phyloP scores from a whole-genome alignment of 2,797 vertebrate genomes.

The Girardinus metallicus region DNA sequence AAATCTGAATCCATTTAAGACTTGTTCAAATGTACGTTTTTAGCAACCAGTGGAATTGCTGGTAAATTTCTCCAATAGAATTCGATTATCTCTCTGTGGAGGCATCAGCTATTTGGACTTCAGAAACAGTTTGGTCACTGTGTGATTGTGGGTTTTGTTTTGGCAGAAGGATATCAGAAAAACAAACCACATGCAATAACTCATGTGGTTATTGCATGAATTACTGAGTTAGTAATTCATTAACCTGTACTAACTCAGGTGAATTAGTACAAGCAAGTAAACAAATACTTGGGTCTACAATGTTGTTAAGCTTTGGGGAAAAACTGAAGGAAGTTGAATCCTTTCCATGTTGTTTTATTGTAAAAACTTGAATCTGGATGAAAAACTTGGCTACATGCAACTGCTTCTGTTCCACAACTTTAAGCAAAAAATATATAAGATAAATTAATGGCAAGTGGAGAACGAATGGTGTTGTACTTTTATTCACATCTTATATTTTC shows the following conservation, averaged over 20 bases:
- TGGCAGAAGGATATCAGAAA: not conserved
- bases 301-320: not conserved
- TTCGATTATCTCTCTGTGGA: not conserved
- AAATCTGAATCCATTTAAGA: not conserved
- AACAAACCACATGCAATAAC: not conserved
- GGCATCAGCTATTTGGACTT: not conserved
- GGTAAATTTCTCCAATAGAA: not conserved
- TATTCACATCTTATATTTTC: not conserved
- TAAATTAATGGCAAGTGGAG: not conserved
- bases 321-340: not conserved
- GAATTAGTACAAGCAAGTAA: not conserved
- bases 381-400: not conserved
- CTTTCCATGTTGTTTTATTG: not conserved
- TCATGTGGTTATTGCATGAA: no score
- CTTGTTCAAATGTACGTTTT: not conserved
- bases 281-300: not conserved
- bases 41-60: not conserved
- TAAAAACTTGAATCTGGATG: not conserved
- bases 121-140: no score
- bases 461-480: not conserved
- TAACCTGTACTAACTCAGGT: no score
- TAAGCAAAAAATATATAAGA: not conserved
- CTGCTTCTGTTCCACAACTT: not conserved
- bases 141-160: no score
- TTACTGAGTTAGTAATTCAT: no score